These are phyloP conservation scores for Molothrus aeneus DNA, from an alignment of 2,797 vertebrate genomes.

Conservation along the genomic window DNA sequence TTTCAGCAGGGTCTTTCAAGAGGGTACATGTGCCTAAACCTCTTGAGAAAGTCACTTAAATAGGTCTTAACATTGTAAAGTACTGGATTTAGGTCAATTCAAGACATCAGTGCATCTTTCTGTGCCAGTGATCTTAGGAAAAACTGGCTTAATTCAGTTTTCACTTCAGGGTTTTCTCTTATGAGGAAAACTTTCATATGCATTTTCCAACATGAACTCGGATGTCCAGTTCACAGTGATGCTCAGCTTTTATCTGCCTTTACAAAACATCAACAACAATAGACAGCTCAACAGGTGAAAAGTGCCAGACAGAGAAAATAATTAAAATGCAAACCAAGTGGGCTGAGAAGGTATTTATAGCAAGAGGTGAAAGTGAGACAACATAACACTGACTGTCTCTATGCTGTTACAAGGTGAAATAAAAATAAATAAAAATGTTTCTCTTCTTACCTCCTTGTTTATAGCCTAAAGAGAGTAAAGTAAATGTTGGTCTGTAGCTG, in stretches of 20 bases:
- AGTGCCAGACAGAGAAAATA: slow-evolving; percentile 47
- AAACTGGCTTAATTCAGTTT: neutral
- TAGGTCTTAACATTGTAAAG: neutral
- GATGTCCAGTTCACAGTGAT: neutral
- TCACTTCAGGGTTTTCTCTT: neutral
- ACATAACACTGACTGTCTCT: neutral
- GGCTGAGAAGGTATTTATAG: slow-evolving; percentile 54
- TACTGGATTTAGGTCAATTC: neutral
- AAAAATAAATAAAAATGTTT: slow-evolving; percentile 22
- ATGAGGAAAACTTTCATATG: neutral
- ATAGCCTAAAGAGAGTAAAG: neutral
- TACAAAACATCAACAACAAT: neutral
- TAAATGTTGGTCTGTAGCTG: neutral
- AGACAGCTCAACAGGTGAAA: neutral
- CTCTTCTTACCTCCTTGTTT: neutral
- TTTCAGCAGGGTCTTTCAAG: neutral
- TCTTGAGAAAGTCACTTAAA: neutral
- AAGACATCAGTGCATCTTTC: neutral
- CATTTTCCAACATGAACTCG: neutral
- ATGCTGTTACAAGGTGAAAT: neutral
- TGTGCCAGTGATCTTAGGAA: neutral
- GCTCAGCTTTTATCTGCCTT: neutral
- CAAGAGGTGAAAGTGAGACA: slow-evolving; percentile 27
- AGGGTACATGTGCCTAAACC: neutral
- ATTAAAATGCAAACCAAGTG: slow-evolving; percentile 52